Base-by-base conservation (phyloP, 2,113 vertebrate genomes). In the Centropus bengalensis region DNA sequence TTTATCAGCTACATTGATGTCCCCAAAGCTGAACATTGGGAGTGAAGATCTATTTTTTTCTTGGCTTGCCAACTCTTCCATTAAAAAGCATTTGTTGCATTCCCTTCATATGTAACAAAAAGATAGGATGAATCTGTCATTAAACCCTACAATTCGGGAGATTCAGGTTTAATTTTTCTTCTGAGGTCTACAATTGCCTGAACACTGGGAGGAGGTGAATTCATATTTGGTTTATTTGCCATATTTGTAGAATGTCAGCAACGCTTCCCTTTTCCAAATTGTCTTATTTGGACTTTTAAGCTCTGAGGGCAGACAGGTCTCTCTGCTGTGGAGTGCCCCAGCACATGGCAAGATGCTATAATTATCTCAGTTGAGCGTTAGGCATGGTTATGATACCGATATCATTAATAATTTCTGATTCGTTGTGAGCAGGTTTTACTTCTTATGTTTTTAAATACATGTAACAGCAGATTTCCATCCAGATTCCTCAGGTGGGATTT, bases 81-180 rank as follows among this genome's bases (percentile, higher is more conserved):
- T 20, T 26, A 82, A 28, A 56, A 85, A 81, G 23, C 2, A 2
- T 62, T 44, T 0, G 0, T 13, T 13, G 45, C 17, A 3, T 82
- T 68, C 18, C 27, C 11, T 60, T 42, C 32, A 18, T 20, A 9
- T 0, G 8, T 14, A 33, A 58, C 17, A 33, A 45, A 44, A 82
- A 32, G 40, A 42, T 55, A 79, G 4, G 30, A 60, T 27, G 6
- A 40, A 42, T 27, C 7, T 51, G 17, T 28, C 28, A 36, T 80
- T 33, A 82, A 85, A 88, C 17, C 22, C 14, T 21, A n/a, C 30
- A 8, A 70, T 54, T 21, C 38, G 30, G 19, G 28, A 83, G 27
- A 58, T 33, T 36, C 32, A 1, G 22, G 14, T 33, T 82, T 56
- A n/a, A 23, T 81, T 88, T 78, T 44, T 33, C 38, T 36, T 32